phyloP scores from a whole-genome alignment of 2,113 vertebrate genomes.

The Oreocharis arfaki region DNA sequence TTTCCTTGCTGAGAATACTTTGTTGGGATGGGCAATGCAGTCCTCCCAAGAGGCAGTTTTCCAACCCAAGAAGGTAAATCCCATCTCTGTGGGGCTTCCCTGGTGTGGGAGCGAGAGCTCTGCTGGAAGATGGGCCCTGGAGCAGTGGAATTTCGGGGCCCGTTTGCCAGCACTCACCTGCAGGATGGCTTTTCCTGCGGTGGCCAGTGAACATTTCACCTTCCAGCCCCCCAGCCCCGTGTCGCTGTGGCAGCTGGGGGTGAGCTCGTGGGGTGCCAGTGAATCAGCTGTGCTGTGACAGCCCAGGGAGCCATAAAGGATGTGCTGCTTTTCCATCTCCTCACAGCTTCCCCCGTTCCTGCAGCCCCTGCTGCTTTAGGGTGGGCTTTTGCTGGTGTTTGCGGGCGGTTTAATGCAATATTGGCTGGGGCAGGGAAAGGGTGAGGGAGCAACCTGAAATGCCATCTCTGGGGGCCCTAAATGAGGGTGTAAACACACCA shows the following conservation, averaged over 20 bases:
- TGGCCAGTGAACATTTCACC: not conserved
- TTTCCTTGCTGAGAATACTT: not conserved
- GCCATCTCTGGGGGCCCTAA: not conserved
- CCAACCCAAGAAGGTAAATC: not conserved
- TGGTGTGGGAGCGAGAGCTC: not conserved
- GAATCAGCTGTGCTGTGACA: not conserved
- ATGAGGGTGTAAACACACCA: not conserved
- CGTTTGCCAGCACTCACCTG: not conserved
- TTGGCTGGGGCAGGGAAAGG: not conserved
- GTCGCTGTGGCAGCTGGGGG: not conserved
- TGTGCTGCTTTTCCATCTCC: not conserved
- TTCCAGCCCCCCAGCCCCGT: not conserved
- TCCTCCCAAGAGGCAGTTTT: not conserved
- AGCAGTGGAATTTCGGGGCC: too few species aligned
- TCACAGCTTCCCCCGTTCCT: not conserved
- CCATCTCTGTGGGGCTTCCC: not conserved
- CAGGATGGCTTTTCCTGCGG: not conserved
- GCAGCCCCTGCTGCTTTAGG: not conserved
- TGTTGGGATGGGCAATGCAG: not conserved
- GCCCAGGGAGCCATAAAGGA: not conserved
- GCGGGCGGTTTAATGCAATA: too few species aligned
- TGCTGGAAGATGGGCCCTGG: not conserved
- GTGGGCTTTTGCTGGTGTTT: not conserved
- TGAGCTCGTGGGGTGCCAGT: not conserved
- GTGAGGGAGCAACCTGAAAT: not conserved